Percentiles rank a stretch among this genome's conserved stretches.
These are phyloP conservation scores for Patella pellucida DNA, from an alignment of 2,888 invertebrate species.

Conservation along the genomic window DNA sequence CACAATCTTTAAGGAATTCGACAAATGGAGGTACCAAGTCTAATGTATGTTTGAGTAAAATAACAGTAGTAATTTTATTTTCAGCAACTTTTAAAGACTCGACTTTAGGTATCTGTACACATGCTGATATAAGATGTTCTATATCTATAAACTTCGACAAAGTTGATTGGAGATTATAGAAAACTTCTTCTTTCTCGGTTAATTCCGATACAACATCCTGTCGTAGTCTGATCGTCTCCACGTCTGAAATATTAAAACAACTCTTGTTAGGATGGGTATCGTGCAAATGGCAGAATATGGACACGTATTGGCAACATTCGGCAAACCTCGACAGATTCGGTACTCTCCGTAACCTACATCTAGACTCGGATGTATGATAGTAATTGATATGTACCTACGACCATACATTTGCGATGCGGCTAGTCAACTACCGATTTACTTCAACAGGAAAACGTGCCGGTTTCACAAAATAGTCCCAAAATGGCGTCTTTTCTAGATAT, in stretches of 20 bases:
- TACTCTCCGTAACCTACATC: too few relatives aligned
- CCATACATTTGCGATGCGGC: too few relatives aligned
- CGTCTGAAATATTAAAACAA: conserved; percentile 66
- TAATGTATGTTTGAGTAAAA: conserved; percentile 83
- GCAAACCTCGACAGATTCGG: too few relatives aligned
- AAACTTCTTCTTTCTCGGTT: conserved; percentile 78
- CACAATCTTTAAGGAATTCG: conserved; percentile 74
- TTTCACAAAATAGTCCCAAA: too few relatives aligned
- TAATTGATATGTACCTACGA: too few relatives aligned
- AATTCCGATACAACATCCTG: conserved; percentile 85
- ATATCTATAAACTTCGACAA: conserved; percentile 78
- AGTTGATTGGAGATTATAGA: conserved; percentile 76
- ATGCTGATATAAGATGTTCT: conserved; percentile 78
- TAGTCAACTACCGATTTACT: too few relatives aligned
- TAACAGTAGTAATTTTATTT: conserved; percentile 82
- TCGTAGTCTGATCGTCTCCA: conserved; percentile 78
- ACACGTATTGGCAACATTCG: too few relatives aligned
- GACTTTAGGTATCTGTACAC: conserved; percentile 57
- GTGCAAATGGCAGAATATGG: too few relatives aligned
- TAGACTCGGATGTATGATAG: too few relatives aligned
- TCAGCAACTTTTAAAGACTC: conserved; percentile 77
- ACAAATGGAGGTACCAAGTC: conserved; percentile 80
- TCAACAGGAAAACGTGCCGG: too few relatives aligned
- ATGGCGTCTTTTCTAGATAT: too few relatives aligned
- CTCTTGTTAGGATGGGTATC: too few relatives aligned